These are phyloP conservation scores for Echeneis naucrates DNA, from an alignment of 2,797 vertebrate species.

Conservation along the genomic window DNA sequence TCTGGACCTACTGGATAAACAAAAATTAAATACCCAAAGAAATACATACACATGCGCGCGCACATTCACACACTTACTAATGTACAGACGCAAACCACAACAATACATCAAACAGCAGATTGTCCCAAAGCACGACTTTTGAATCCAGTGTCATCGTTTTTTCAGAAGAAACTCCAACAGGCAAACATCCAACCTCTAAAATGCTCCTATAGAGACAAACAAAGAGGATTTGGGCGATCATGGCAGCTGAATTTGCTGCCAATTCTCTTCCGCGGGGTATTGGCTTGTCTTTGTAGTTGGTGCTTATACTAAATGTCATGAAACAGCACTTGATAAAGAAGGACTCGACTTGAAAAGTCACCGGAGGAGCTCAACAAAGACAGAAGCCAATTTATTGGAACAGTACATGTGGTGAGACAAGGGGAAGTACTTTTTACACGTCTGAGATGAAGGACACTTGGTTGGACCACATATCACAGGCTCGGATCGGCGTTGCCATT, in stretches of 20 bases:
- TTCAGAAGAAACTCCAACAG: conserved; percentile 59
- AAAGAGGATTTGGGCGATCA: conserved; percentile 57
- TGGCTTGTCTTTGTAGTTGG: conserved; percentile 69
- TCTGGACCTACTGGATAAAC: conserved; percentile 67
- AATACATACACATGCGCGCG: conserved; percentile 26
- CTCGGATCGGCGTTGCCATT: conserved; percentile 51
- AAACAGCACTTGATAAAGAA: conserved; percentile 67
- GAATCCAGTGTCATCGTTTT: conserved; percentile 62
- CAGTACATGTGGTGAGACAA: conserved; percentile 40
- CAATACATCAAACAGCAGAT: conserved; percentile 64
- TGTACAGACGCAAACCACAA: conserved; percentile 58
- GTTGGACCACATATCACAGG: conserved; percentile 62
- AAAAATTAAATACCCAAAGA: conserved; percentile 42
- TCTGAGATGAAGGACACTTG: conserved; percentile 60
- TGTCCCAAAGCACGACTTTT: conserved; percentile 71
- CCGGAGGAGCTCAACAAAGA: conserved; percentile 53
- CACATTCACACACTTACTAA: conserved; percentile 42
- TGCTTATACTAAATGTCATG: conserved; percentile 51
- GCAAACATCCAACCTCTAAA: conserved; percentile 61
- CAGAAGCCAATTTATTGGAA: conserved; percentile 61
- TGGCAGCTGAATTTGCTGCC: conserved; percentile 55
- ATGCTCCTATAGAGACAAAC: conserved; percentile 26
- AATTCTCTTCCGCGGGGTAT: conserved; percentile 56
- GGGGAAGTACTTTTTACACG: conserved; percentile 52
- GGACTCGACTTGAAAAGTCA: conserved; percentile 66